phyloP scores from a whole-genome alignment of 1,140 invertebrate genomes.

The Drosophila insularis region DNA sequence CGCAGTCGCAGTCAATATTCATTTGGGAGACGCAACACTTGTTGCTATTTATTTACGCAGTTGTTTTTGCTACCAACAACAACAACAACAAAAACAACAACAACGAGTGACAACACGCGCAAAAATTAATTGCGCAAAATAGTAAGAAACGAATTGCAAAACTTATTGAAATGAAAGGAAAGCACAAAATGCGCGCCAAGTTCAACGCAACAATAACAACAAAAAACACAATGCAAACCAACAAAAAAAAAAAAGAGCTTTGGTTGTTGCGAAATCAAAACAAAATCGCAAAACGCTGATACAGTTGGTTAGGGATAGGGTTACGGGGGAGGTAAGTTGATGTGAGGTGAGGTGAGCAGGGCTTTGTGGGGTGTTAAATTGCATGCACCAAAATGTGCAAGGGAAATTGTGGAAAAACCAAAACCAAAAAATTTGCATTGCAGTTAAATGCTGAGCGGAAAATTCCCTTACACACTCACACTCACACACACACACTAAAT shows the following conservation, averaged over 20 bases:
- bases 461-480: background rate
- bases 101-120: conserved; percentile 25
- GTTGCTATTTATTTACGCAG: conserved; percentile 69
- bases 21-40: conserved; percentile 35
- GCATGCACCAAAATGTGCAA: background rate
- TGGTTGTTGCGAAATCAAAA: conserved; percentile 50
- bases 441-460: background rate
- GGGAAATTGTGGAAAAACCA: background rate
- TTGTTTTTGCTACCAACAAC: conserved; percentile 40
- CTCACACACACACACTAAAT: background rate
- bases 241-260: background rate
- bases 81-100: too few relatives aligned
- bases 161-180: conserved; percentile 30
- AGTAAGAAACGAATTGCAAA: conserved; percentile 35
- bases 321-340: too few relatives aligned
- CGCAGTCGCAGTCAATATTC: conserved; percentile 4
- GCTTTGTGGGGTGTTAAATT: background rate
- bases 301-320: too few relatives aligned
- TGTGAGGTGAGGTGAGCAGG: background rate
- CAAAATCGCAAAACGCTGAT: conserved; percentile 35
- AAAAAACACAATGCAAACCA: background rate
- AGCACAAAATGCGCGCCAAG: conserved; percentile 41
- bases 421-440: background rate
- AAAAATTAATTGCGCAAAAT: conserved; percentile 58
- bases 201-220: background rate